These are phyloP conservation scores for Pituophis catenifer DNA, from an alignment of 2,113 vertebrate genomes.

Conservation along the genomic window DNA sequence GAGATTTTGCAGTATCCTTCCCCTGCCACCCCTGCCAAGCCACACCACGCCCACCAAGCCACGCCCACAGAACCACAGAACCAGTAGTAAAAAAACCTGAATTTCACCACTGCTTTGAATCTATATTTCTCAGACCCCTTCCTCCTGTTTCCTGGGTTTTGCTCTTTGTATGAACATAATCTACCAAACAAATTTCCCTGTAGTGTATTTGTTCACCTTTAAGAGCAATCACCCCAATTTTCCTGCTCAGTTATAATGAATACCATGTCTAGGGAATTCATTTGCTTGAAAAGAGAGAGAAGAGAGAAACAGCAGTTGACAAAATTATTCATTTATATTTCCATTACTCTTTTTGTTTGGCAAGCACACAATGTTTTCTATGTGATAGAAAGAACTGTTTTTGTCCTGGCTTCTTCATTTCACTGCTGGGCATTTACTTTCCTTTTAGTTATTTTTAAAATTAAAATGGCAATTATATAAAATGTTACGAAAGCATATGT, in stretches of 20 bases:
- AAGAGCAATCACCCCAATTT: not conserved
- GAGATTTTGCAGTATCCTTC: no score
- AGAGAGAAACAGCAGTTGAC: slow-evolving; percentile 7
- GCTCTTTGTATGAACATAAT: not conserved
- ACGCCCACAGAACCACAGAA: no score
- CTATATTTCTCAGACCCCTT: not conserved
- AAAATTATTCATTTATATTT: slow-evolving; percentile 13
- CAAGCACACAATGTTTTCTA: not conserved
- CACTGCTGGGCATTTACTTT: not conserved
- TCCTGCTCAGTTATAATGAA: not conserved
- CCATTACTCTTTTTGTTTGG: not conserved
- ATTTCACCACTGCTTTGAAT: not conserved
- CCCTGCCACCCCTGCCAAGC: no score
- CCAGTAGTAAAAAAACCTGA: no score
- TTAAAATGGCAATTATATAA: not conserved
- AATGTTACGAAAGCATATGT: not conserved
- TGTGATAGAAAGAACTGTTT: not conserved
- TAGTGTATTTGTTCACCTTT: not conserved
- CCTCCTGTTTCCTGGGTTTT: not conserved
- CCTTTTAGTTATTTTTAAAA: not conserved
- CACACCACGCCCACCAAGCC: no score
- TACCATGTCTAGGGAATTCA: not conserved
- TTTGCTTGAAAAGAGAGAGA: not conserved
- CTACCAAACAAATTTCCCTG: not conserved
- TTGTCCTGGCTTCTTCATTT: not conserved